Base-by-base conservation (phyloP, 2,888 invertebrate genomes). In the Diaphora mendica region DNA sequence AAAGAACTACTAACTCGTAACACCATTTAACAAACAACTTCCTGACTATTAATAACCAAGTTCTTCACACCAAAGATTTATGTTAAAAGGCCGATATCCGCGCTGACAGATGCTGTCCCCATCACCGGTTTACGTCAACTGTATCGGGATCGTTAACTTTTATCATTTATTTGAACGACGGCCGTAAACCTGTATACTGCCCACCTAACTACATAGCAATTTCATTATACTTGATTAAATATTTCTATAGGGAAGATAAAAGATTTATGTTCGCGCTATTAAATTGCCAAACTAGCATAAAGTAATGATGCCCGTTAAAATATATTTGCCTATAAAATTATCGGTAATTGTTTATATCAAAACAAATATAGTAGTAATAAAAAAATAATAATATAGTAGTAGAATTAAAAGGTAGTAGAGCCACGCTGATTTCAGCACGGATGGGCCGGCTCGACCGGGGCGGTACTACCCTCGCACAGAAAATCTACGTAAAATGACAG, bases 101-200 rank as follows among this genome's bases (percentile, higher is more conserved):
- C 13, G 35, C 65, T 15, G 66, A 73, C 82, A 82, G 84, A 79
- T 83, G 82, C 73, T 55, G 8, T 55, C 51, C n/a, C 72, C 72
- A 26, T 44, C 64, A 76, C 79, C 55, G 82, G 80, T 77, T 77
- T 59, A 68, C 55, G 69, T 67, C 69, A 42, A 69, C 79, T 72
- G 70, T 71, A 74, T 59, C 67, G 70, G 42, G 64, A 48, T 35
- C 70, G 75, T 82, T 77, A 82, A 82, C 59, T 78, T 82, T 81
- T 82, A 83, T 83, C 65, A 79, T 74, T 73, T 76, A 73, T 78
- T 83, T 76, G 77, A 71, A 77, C 70, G 74, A 65, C 68, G 42
- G 73, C 73, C 79, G 77, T 83, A 77, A 77, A 77, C 59, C 64
- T 11, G 26, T 59, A 77, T 83, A 74, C 74, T 67, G 59, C 69